phyloP scores from a whole-genome alignment of 2,113 vertebrate species.

The Brienomyrus longianalis region DNA sequence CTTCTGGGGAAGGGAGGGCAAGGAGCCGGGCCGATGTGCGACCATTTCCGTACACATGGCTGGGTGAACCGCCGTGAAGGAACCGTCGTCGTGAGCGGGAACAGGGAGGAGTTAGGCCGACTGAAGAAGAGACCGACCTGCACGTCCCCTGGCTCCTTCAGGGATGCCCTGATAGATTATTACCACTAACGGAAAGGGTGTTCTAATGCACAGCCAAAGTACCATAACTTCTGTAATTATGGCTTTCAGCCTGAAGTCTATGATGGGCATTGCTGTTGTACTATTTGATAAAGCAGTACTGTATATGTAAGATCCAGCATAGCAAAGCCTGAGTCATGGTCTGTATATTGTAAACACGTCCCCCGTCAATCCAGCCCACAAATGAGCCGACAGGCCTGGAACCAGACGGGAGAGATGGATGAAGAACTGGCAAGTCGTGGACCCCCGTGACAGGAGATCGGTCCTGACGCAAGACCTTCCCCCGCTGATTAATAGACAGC shows the following conservation, averaged over 20 bases:
- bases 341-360: background rate
- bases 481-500: conserved; percentile 48
- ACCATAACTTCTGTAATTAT: background rate
- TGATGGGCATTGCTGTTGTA: background rate
- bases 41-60: conserved; percentile 16
- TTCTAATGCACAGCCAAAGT: background rate
- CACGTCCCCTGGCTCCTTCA: background rate
- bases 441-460: conserved; percentile 27
- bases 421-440: background rate
- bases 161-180: background rate
- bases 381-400: background rate
- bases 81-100: background rate
- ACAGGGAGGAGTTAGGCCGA: background rate
- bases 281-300: background rate
- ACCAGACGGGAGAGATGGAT: background rate
- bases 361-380: background rate
- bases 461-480: conserved; percentile 33
- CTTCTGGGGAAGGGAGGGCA: background rate
- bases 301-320: background rate
- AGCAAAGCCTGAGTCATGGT: background rate
- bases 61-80: conserved; percentile 32
- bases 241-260: background rate
- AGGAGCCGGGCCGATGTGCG: background rate
- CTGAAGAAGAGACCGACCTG: background rate
- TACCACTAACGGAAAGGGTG: background rate